phyloP scores from a whole-genome alignment of 1,140 invertebrate species.

The Nixonia krombeini region DNA sequence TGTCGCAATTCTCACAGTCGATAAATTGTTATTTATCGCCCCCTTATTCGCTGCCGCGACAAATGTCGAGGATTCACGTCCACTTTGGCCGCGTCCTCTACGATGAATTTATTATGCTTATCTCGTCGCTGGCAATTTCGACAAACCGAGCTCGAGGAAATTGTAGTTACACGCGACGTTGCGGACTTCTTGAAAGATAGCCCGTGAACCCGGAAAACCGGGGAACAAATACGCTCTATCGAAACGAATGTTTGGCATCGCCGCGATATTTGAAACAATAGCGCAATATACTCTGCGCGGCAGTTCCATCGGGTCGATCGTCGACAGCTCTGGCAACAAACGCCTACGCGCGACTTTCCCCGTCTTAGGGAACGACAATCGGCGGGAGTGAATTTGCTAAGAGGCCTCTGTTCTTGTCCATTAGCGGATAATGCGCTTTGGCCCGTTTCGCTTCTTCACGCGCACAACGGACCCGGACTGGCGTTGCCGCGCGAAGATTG shows the following conservation, averaged over 20 bases:
- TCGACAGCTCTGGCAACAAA: not conserved
- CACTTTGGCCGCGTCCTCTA: slow-evolving; percentile 15
- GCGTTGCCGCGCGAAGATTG: too few species aligned
- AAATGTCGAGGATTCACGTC: slow-evolving; percentile 28
- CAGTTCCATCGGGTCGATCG: too few species aligned
- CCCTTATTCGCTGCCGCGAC: slow-evolving; percentile 23
- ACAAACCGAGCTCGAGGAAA: slow-evolving; percentile 35
- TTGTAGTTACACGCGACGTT: slow-evolving; percentile 6
- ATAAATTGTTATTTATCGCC: slow-evolving; percentile 42
- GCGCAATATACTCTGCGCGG: too few species aligned
- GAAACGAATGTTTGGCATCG: slow-evolving; percentile 34
- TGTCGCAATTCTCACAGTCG: slow-evolving; percentile 29
- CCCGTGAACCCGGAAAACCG: slow-evolving; percentile 12
- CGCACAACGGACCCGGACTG: too few species aligned
- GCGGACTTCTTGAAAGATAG: slow-evolving; percentile 26
- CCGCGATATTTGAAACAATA: too few species aligned
- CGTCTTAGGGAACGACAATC: too few species aligned
- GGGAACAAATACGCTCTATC: slow-evolving; percentile 18
- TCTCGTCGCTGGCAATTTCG: slow-evolving; percentile 17
- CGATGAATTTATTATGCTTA: slow-evolving; percentile 36
- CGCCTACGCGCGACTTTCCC: not conserved
- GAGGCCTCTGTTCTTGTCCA: too few species aligned
- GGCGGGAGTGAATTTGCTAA: too few species aligned
- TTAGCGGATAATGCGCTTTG: too few species aligned
- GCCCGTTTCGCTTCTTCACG: too few species aligned